Conservation (phyloP, 2,797 vertebrate genomes). For the Enoplosus armatus region DNA sequence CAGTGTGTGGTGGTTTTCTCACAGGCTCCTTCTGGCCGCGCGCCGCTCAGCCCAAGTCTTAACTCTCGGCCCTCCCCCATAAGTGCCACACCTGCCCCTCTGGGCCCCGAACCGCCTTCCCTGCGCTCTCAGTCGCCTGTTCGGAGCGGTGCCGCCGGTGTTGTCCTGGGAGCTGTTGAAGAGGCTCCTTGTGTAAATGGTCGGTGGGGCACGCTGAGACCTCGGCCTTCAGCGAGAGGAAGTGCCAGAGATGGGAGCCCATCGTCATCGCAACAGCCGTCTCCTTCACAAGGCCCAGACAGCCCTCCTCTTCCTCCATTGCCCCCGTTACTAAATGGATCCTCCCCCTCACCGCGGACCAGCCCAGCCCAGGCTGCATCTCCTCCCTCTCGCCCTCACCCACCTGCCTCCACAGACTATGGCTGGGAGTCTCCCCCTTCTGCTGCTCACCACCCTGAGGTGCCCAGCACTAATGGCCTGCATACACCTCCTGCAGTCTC, state of each 20-base stretch:
- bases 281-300: slow-evolving; percentile 89
- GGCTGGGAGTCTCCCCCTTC: slow-evolving; percentile 90
- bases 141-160: slow-evolving; percentile 82
- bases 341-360: slow-evolving; percentile 90
- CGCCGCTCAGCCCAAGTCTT: slow-evolving; percentile 96
- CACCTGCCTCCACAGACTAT: slow-evolving; percentile 85
- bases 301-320: slow-evolving; percentile 88
- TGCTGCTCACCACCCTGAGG: slow-evolving; percentile 72
- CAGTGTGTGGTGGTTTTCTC: slow-evolving; percentile 99
- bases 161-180: slow-evolving; percentile 86
- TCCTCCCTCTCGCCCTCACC: slow-evolving; percentile 82
- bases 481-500: slow-evolving; percentile 89
- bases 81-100: slow-evolving; percentile 93
- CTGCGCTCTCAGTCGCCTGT: slow-evolving; percentile 95
- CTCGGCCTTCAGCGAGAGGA: slow-evolving; percentile 89
- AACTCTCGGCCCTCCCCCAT: slow-evolving; percentile 98
- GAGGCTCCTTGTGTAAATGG: slow-evolving; percentile 97
- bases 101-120: slow-evolving; percentile 91
- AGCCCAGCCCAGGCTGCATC: slow-evolving; percentile 91
- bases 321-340: slow-evolving; percentile 89
- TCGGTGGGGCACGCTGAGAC: slow-evolving; percentile 96
- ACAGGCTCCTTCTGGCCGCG: slow-evolving; percentile 95
- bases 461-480: slow-evolving; percentile 91
- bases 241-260: slow-evolving; percentile 92
- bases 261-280: slow-evolving; percentile 89